A percentile compares a stretch with the other conserved stretches of the same genome.
These are phyloP conservation scores for Phania funesta DNA, from an alignment of 2,888 invertebrate genomes.

Conservation along the genomic window DNA sequence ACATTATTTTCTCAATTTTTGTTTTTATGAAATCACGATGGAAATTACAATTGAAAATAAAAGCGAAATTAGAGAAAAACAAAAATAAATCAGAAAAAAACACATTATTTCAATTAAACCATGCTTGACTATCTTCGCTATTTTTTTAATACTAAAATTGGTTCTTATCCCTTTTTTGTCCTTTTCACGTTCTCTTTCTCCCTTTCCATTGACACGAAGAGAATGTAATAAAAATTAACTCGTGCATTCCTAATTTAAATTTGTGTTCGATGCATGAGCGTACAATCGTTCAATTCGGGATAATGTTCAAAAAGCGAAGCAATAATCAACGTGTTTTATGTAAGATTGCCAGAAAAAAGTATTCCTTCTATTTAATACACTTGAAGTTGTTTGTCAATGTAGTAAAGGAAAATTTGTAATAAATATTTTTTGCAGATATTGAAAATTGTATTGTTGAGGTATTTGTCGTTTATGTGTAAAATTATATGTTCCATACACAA, in stretches of 20 bases:
- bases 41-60: conserved; percentile 20
- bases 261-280: conserved; percentile 69
- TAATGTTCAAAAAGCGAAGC: conserved; percentile 3
- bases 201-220: conserved; percentile 55
- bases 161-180: neutral
- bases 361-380: neutral
- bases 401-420: conserved; percentile 8
- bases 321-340: neutral
- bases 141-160: neutral
- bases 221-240: conserved; percentile 77
- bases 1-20: neutral
- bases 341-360: neutral
- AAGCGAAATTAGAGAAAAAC: neutral
- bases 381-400: neutral
- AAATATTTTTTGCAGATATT: neutral
- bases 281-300: conserved; percentile 6
- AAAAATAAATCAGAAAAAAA: conserved; percentile 1
- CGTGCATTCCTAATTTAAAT: conserved; percentile 80
- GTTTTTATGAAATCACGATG: conserved; percentile 1
- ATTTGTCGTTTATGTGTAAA: neutral
- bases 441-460: neutral
- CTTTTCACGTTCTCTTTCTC: neutral
- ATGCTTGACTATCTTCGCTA: neutral
- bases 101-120: conserved; percentile 18
- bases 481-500: no score